Evolutionary conservation across 2,113 vertebrate species (phyloP), one percentile per base, ranked within the genome.

Genomic region (Dipodomys stephensi): DNA sequence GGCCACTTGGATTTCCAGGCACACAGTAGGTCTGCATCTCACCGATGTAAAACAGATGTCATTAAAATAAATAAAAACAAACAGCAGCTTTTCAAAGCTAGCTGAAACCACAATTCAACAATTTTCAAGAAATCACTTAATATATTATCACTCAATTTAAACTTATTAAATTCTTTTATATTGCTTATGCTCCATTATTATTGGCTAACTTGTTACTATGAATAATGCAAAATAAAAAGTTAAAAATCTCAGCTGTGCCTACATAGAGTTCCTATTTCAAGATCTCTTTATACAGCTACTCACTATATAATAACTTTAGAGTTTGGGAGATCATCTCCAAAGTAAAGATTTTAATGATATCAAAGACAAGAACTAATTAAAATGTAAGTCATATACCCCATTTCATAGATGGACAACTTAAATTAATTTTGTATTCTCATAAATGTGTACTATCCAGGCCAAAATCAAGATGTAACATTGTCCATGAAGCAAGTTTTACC

Each of bases 371-470:
- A 82, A 12, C 15, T 83, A 95, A 27, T 88, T 76, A 69, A 93
- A 85, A 83, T 20, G 69, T 93, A 65, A 79, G 62, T 92, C 76
- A 67, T 8, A 71, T 65, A 28, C 86, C 20, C 53, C 67, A 73
- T 88, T 49, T 27, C 3, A 68, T 81, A 25, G 81, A 92, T 93
- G 95, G 65, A 92, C 82, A 78, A 76, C 53, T 87, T n/a, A 80
- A 67, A 84, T 92, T 80, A 93, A 95, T 20, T 87, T 39, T 72
- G 88, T 53, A 44, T 62, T 88, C 22, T 71, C 79, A 77, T 46
- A 85, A 93, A 57, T 30, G 35, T 91, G 93, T 87, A 53, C 18
- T 49, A 85, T 46, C 83, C 19, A 83, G 44, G 15, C 16, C 69
- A 62, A 81, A 87, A 84, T 57, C 7, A 85, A 64, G 67, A 93